phyloP scores from a whole-genome alignment of 2,797 vertebrate genomes.

The Momotus momota region DNA sequence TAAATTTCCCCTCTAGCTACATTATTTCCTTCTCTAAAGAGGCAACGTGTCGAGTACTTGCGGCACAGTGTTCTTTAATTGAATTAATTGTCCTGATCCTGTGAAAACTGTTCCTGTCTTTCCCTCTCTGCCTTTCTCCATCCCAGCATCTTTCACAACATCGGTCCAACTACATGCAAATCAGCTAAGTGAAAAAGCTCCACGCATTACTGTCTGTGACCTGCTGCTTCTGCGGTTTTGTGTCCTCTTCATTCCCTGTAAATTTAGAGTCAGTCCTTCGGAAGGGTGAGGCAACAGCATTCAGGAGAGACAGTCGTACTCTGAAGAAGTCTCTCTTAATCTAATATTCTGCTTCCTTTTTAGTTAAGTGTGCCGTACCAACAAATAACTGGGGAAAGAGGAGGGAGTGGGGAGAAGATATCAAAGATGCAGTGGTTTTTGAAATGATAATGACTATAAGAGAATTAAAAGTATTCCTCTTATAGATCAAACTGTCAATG shows the following conservation, averaged over 20 bases:
- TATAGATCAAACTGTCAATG: not conserved
- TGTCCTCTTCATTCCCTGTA: not conserved
- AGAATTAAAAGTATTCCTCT: not conserved
- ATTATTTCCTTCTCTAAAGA: conserved; percentile 25
- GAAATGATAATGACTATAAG: not conserved
- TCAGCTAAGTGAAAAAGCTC: not conserved
- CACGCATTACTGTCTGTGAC: not conserved
- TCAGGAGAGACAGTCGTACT: not conserved
- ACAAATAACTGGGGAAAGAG: not conserved
- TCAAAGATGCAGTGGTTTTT: not conserved
- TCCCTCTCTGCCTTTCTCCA: conserved; percentile 4
- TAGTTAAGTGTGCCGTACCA: not conserved
- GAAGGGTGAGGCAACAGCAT: not conserved
- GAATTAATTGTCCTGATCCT: conserved; percentile 14
- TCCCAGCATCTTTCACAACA: not conserved
- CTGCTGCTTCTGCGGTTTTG: not conserved
- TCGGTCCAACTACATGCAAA: not conserved
- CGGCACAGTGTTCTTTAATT: not conserved
- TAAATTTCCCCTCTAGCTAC: not conserved
- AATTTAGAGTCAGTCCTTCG: not conserved
- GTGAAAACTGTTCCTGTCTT: conserved; percentile 13
- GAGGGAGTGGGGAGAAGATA: not conserved
- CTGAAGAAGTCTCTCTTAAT: not conserved
- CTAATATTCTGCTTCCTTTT: not conserved
- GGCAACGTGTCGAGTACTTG: not conserved